A percentile compares a stretch with the other conserved stretches of the same genome.
phyloP scores from a whole-genome alignment of 1,140 invertebrate species.

The Sinonovacula constricta region DNA sequence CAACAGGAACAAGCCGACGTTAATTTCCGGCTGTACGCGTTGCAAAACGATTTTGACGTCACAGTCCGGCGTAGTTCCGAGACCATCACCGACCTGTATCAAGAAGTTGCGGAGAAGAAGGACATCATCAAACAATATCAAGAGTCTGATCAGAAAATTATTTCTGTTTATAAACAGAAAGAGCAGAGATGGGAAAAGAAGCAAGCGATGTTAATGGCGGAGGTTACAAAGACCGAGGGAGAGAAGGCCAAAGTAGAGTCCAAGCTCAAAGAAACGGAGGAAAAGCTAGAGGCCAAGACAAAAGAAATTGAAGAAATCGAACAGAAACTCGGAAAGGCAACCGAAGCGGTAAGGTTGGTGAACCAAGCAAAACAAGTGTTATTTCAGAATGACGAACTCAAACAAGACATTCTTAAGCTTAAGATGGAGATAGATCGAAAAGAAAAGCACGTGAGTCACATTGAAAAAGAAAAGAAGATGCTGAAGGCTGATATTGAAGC shows the following conservation, averaged over 20 bases:
- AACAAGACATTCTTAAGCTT: constrained; percentile 52
- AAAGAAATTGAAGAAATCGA: constrained; percentile 31
- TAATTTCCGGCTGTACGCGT: constrained; percentile 44
- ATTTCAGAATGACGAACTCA: constrained; percentile 39
- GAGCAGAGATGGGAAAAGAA: constrained; percentile 57
- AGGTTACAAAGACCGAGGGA: constrained; percentile 48
- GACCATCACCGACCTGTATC: constrained; percentile 43
- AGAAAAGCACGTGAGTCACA: constrained; percentile 38
- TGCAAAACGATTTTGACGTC: constrained; percentile 48
- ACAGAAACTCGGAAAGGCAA: constrained; percentile 44
- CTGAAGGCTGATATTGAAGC: constrained; percentile 39
- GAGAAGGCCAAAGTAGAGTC: constrained; percentile 31
- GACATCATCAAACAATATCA: constrained; percentile 58
- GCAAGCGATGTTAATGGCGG: constrained; percentile 50
- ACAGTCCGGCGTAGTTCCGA: constrained; percentile 43
- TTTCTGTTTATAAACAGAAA: constrained; percentile 56
- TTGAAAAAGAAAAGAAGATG: constrained; percentile 15
- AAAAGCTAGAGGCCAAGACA: constrained; percentile 48
- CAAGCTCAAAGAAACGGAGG: constrained; percentile 24
- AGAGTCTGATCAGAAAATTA: constrained; percentile 51
- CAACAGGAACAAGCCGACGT: constrained; percentile 52
- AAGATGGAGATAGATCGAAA: constrained; percentile 58
- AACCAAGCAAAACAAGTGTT: constrained; percentile 44
- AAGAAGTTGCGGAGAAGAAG: constrained; percentile 59
- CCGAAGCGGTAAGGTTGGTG: constrained; percentile 36